Evolutionary conservation across 2,888 invertebrate genomes (phyloP).

Genomic region (Saturnia japonica): DNA sequence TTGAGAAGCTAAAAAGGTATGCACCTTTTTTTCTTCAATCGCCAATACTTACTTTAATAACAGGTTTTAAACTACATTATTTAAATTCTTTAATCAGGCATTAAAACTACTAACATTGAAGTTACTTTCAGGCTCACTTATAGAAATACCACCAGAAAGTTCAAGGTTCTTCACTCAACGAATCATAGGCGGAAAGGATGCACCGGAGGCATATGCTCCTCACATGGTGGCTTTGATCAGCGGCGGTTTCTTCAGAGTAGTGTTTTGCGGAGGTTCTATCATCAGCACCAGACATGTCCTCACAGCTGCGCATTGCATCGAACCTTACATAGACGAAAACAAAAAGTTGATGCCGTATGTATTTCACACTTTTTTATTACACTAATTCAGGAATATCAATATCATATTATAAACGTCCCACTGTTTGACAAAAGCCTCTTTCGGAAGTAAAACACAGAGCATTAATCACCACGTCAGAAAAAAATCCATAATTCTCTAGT

Average conservation of each 20-base stretch:
- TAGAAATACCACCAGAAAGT: neutral
- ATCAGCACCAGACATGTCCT: conserved; percentile 27
- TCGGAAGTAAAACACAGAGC: too few species aligned
- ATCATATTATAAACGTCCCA: neutral
- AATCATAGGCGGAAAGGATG: conserved; percentile 38
- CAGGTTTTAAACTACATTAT: neutral
- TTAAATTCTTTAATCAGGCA: neutral
- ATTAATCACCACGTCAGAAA: neutral
- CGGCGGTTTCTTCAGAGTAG: conserved; percentile 13
- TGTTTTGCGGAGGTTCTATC: conserved; percentile 39
- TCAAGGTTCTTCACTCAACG: conserved; percentile 15
- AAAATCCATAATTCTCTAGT: neutral
- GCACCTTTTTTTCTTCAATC: too few species aligned
- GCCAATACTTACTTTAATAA: neutral
- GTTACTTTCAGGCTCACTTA: conserved; percentile 1
- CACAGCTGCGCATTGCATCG: conserved; percentile 40
- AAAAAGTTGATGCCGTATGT: conserved; percentile 31
- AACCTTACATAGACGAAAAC: conserved; percentile 20
- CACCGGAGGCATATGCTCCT: conserved; percentile 30
- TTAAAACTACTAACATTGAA: neutral
- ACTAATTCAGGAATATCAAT: neutral
- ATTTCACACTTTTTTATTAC: neutral
- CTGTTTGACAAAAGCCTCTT: too few species aligned
- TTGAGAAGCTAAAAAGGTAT: too few species aligned
- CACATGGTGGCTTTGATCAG: conserved; percentile 35